Evolutionary conservation across 30 jellyfish, hydroid and myxozoan genomes (phyloP), one percentile per base, ranked within the genome.

Genomic region (Chironex yamaguchii): DNA sequence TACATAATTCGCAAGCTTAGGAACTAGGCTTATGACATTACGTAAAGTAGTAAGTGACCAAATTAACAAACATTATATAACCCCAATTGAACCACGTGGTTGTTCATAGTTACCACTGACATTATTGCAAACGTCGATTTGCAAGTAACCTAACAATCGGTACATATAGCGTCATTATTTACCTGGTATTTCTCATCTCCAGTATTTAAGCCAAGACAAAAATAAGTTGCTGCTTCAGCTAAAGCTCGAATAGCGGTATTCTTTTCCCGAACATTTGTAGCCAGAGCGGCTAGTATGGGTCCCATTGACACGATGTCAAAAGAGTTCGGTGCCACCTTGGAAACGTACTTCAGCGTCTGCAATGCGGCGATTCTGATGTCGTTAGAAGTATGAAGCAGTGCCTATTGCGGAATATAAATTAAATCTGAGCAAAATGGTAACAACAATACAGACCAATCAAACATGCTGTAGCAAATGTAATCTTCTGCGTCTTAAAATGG

Each of bases 361-460:
- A 93, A 62, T 20, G 97, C 93, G 0, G 96, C 67, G 3, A 87
- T 49, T 21, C 91, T 75, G 13, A 93, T 91, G 66, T 93, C 98
- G 35, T 49, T 79, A 17, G 98, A 88, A 12, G 88, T 34, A 52
- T 93, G 96, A 31, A 32, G 92, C 77, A 93, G 52, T 31, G 89
- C 58, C 98, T 93, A 76, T 22, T 54, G 53, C 28, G 58, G 51
- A 63, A 64, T 24, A 35, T 29, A 27, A 72, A 71, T 13, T 27
- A 6, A 4, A 0, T 4, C 3, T 13, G 20, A 9, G 3, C n/a
- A 51, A 32, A 79, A 24, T 24, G n/a, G n/a, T n/a, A n/a, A n/a
- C n/a, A n/a, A n/a, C n/a, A n/a, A 22, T 28, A 12, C 22, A 66
- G n/a, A 66, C 17, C 80, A 22, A 13, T 20, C 11, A 3, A 66